phyloP scores from a whole-genome alignment of 2,113 vertebrate genomes.

The Smithornis capensis region DNA sequence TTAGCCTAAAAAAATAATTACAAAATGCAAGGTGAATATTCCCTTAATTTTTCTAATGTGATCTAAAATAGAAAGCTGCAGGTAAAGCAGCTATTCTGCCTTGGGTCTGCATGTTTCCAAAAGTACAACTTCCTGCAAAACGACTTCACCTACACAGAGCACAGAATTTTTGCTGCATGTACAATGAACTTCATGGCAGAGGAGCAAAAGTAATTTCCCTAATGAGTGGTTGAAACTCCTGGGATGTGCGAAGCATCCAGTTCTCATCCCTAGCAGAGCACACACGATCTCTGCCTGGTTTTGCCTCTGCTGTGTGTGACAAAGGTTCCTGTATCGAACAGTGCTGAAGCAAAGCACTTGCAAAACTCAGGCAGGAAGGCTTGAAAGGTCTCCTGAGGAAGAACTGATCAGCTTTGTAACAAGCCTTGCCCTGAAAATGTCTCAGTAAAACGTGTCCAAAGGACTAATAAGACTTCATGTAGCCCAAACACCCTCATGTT shows the following conservation, averaged over 20 bases:
- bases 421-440: constrained; percentile 40
- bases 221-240: neutral
- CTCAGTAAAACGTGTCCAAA: constrained; percentile 29
- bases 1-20: neutral
- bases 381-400: constrained; percentile 49
- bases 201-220: constrained; percentile 19
- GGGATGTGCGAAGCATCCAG: neutral
- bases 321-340: neutral
- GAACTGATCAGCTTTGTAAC: constrained; percentile 24
- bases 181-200: neutral
- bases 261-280: neutral
- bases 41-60: neutral
- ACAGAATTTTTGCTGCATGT: neutral
- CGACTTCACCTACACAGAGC: neutral
- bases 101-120: neutral
- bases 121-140: neutral
- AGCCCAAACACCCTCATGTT: constrained; percentile 11
- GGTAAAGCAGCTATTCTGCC: neutral
- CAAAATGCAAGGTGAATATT: neutral
- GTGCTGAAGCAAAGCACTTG: neutral
- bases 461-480: neutral
- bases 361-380: constrained; percentile 15
- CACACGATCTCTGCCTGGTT: neutral
- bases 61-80: neutral
- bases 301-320: neutral